Base-by-base conservation (phyloP, 2,113 vertebrate species). In the Pampusana beccarii region DNA sequence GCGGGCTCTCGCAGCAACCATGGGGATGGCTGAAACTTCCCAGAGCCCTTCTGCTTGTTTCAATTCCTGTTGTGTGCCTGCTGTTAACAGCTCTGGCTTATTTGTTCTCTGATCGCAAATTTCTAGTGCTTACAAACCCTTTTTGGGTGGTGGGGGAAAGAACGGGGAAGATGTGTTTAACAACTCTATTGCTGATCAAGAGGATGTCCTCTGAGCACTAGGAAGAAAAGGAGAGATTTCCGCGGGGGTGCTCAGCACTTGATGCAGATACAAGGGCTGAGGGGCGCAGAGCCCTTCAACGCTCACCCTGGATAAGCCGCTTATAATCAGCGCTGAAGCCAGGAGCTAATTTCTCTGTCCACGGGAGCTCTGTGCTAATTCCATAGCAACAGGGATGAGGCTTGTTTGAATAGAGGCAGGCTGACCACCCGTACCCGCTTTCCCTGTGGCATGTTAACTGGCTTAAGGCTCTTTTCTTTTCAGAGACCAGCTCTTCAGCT, bases 401-500 rank as follows among this genome's bases (percentile, higher is more conserved):
- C 44, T 84, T 92, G 50, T 82, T 93, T 88, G 75, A 80, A 28
- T 46, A 73, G 46, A 71, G 93, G 50, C 51, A 92, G 84, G 80
- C 56, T 83, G 73, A 46, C 48, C 57, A 89, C 50, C 25, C 8
- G 9, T 21, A 7, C 14, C 11, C 4, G 25, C 8, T 29, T 79
- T 73, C 36, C 42, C 15, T 12, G 2, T 38, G 21, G 15, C 13
- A 24, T 86, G 29, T 64, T 96, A 92, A 97, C 66, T 95, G 83
- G 16, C 66, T 34, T 80, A 26, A 83, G 40, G 34, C 29, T 80
- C 83, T 62, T 89, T 61, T 56, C 82, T 90, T 97, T 97, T 12
- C 98, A 99, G 99, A 99, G 97, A 99, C 98, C 83, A 99, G 99
- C 28, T 99, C 98, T 7, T 99, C 98, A 1, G 98, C 99, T 25